Percentiles rank a stretch among this genome's conserved stretches.
phyloP scores from a whole-genome alignment of 2,113 vertebrate genomes.

The Halcyon malimbica region DNA sequence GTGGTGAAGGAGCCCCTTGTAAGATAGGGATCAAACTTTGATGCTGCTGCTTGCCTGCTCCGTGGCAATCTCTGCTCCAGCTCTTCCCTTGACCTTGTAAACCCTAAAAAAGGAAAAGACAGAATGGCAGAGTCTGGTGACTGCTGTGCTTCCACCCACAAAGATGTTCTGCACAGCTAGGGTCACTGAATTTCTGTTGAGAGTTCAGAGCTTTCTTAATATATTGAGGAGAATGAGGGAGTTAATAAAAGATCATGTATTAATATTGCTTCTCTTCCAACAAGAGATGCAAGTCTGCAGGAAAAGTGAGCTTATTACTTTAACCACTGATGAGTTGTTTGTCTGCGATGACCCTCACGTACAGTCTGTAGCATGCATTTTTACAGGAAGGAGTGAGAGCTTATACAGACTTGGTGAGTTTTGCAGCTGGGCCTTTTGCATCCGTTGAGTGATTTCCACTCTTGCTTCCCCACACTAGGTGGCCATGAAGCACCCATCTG shows the following conservation, averaged over 20 bases:
- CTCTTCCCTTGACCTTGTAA: not conserved
- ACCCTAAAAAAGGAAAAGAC: not conserved
- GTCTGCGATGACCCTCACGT: not conserved
- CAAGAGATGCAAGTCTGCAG: not conserved
- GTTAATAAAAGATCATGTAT: not conserved
- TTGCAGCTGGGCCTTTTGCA: not conserved
- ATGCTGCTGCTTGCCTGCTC: not conserved
- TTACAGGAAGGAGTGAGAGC: not conserved
- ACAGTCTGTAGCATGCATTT: not conserved
- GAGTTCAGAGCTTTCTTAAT: not conserved
- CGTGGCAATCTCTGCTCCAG: not conserved
- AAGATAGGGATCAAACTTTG: not conserved
- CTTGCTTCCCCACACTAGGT: constrained; percentile 64
- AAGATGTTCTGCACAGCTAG: not conserved
- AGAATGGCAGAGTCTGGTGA: not conserved
- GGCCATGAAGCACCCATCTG: constrained; percentile 85
- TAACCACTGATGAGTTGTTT: not conserved
- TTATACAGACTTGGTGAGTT: not conserved
- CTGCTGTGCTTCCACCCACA: not conserved
- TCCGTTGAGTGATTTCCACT: not conserved
- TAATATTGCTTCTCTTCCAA: not conserved
- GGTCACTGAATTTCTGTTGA: not conserved
- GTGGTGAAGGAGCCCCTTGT: not conserved
- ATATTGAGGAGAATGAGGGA: not conserved
- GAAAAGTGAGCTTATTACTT: not conserved